These are phyloP conservation scores for Tapirus terrestris DNA, from an alignment of 2,113 vertebrate species.

Conservation along the genomic window DNA sequence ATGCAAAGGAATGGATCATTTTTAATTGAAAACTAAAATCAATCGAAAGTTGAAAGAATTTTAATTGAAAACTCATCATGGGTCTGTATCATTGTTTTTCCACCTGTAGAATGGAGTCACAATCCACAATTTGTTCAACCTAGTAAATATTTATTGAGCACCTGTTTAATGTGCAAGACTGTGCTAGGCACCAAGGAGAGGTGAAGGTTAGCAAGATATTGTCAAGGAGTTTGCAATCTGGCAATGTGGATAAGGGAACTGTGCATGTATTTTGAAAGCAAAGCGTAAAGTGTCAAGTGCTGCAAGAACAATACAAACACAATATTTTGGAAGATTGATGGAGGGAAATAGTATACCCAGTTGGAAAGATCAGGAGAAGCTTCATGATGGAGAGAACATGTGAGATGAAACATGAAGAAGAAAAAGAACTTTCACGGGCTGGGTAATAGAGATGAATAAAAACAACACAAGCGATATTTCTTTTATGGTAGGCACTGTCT, in stretches of 20 bases:
- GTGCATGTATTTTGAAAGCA: neutral
- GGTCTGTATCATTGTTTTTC: neutral
- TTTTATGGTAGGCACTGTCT: neutral
- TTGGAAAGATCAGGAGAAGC: neutral
- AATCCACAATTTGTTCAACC: neutral
- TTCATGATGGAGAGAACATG: neutral
- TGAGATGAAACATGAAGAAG: neutral
- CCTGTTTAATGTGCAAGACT: neutral
- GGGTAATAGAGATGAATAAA: neutral
- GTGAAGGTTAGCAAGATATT: neutral
- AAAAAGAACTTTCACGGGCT: neutral
- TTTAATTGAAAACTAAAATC: neutral
- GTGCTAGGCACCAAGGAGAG: neutral
- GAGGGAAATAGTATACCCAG: neutral
- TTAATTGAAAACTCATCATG: neutral
- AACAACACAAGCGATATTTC: neutral
- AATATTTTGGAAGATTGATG: neutral
- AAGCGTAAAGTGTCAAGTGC: neutral
- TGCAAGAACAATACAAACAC: neutral
- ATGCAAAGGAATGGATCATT: neutral
- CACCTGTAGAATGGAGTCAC: neutral
- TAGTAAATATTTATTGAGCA: neutral
- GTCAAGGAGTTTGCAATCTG: neutral
- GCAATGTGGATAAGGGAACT: neutral
- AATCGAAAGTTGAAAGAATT: neutral